Conservation (phyloP, 2,113 vertebrate species). For the Lamprotornis superbus region DNA sequence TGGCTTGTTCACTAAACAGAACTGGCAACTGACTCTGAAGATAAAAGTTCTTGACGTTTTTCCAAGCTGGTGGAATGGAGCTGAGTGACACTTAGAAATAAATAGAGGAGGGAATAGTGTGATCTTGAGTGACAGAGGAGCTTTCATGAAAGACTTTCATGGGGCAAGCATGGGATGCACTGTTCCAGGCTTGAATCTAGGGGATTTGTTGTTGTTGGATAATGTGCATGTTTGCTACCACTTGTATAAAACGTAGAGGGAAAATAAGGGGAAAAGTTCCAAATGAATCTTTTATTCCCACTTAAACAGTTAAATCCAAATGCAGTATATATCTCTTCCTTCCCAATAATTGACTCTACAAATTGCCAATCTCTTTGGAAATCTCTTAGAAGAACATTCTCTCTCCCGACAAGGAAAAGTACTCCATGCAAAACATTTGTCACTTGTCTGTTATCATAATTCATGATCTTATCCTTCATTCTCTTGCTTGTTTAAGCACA, state of each 20-base stretch:
- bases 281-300: neutral
- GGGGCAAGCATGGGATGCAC: neutral
- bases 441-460: conserved; percentile 58
- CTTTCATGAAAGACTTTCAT: conserved; percentile 29
- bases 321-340: neutral
- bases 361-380: neutral
- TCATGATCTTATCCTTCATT: conserved; percentile 39
- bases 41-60: conserved; percentile 68
- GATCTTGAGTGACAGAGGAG: conserved; percentile 32
- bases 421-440: conserved; percentile 41
- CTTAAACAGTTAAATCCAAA: neutral
- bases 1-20: conserved; percentile 69
- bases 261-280: neutral
- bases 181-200: neutral
- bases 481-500: conserved; percentile 42
- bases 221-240: neutral
- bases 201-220: conserved; percentile 38
- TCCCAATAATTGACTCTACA: neutral
- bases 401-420: conserved; percentile 7
- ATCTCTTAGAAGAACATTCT: conserved; percentile 17
- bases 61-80: conserved; percentile 65
- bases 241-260: neutral
- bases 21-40: conserved; percentile 67
- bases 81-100: conserved; percentile 66
- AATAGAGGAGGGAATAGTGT: conserved; percentile 46